Evolutionary conservation across 2,113 vertebrate species (phyloP).

Genomic region (Rostratula benghalensis): DNA sequence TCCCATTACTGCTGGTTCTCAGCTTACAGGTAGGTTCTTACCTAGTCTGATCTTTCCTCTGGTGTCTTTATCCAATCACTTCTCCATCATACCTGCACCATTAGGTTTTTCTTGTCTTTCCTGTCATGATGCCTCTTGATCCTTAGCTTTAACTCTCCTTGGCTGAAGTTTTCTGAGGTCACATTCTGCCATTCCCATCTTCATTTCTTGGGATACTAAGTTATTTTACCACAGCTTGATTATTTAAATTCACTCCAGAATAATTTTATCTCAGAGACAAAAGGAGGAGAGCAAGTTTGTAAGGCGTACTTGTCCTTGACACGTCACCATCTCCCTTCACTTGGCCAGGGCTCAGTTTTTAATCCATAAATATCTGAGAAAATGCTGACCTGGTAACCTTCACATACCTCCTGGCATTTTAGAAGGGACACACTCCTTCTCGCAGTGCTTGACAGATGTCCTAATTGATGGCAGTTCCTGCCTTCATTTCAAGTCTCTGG

Average conservation of each 20-base stretch:
- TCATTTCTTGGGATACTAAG: background rate
- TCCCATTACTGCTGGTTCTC: background rate
- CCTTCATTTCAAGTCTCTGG: background rate
- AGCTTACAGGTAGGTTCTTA: background rate
- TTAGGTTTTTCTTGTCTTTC: background rate
- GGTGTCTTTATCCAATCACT: background rate
- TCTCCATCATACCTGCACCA: background rate
- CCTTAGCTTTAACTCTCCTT: background rate
- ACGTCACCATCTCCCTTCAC: background rate
- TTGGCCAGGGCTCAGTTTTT: slow-evolving; percentile 25
- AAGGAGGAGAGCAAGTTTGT: background rate
- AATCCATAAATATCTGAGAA: slow-evolving; percentile 61
- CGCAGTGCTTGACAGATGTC: slow-evolving; percentile 13
- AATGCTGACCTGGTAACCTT: slow-evolving; percentile 49
- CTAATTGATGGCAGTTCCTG: slow-evolving; percentile 13
- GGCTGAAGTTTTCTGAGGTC: background rate
- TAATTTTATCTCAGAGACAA: background rate
- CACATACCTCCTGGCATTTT: slow-evolving; percentile 15
- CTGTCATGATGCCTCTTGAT: background rate
- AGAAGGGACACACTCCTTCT: slow-evolving; percentile 5
- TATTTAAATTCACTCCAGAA: background rate
- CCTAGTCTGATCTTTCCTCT: background rate
- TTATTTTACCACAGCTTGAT: background rate
- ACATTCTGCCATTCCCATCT: background rate
- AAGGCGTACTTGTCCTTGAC: slow-evolving; percentile 15